Evolutionary conservation across 2,113 vertebrate species (phyloP).

Genomic region (Misgurnus mizolepis): DNA sequence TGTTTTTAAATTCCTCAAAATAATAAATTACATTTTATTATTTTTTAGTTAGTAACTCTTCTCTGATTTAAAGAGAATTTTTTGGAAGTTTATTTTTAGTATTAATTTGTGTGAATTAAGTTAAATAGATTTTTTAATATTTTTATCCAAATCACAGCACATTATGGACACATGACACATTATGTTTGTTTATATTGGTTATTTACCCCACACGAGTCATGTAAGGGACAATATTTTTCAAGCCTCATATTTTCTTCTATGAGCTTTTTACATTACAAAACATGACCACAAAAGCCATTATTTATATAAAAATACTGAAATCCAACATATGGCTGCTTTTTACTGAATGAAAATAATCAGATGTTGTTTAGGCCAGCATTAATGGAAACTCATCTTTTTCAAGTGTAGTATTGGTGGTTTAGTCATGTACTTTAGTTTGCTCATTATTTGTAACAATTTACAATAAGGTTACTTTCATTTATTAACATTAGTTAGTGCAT

Average conservation of each 20-base stretch:
- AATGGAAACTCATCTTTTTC: slow-evolving; percentile 45
- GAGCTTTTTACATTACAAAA: not conserved
- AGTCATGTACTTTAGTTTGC: slow-evolving; percentile 21
- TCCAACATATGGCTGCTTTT: slow-evolving; percentile 24
- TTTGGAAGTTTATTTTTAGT: too few relatives aligned
- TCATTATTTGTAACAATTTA: not conserved
- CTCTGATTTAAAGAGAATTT: too few relatives aligned
- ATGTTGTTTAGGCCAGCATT: not conserved
- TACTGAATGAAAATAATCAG: slow-evolving; percentile 4
- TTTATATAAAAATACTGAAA: slow-evolving; percentile 16
- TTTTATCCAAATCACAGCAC: too few relatives aligned
- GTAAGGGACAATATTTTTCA: too few relatives aligned
- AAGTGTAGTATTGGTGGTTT: slow-evolving; percentile 33
- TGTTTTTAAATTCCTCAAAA: not conserved
- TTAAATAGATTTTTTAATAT: not conserved
- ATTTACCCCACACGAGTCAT: not conserved
- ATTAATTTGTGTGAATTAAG: too few relatives aligned
- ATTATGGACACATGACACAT: too few relatives aligned
- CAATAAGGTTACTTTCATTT: too few relatives aligned
- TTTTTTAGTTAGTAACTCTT: too few relatives aligned
- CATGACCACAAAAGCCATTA: not conserved
- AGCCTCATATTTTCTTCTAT: not conserved
- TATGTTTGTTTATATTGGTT: not conserved
- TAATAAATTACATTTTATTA: too few relatives aligned
- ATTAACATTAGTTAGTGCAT: too few relatives aligned